phyloP scores from a whole-genome alignment of 1,140 invertebrate genomes.

The Drosophila melanica region DNA sequence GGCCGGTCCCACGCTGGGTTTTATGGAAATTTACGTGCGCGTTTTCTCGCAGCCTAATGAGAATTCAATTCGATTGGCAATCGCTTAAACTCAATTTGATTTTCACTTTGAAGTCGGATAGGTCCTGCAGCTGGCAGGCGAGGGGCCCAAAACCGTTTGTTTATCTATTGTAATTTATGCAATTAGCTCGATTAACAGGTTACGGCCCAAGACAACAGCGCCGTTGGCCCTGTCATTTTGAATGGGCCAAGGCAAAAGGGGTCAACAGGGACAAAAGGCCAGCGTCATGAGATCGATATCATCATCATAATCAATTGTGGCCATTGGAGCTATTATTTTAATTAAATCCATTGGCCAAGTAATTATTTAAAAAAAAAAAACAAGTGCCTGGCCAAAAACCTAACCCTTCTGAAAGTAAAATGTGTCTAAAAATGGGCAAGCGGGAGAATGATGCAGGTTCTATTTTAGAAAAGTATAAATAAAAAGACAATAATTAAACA shows the following conservation, averaged over 20 bases:
- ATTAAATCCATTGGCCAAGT: conserved; percentile 52
- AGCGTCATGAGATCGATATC: conserved; percentile 57
- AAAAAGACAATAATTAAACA: too few species aligned
- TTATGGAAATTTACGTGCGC: conserved; percentile 63
- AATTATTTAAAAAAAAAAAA: conserved; percentile 28
- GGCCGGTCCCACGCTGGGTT: conserved; percentile 2
- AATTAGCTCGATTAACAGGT: conserved; percentile 79
- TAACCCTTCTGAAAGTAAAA: neutral
- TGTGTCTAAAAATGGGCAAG: neutral
- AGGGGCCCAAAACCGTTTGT: neutral
- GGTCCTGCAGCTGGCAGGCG: conserved; percentile 54
- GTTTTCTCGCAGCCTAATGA: conserved; percentile 58
- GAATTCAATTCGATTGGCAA: conserved; percentile 75
- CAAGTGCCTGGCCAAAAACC: conserved; percentile 1
- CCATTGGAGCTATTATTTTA: conserved; percentile 57
- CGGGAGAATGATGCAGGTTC: too few species aligned
- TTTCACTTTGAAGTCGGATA: conserved; percentile 67
- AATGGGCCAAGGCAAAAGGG: conserved; percentile 17
- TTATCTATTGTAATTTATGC: conserved; percentile 76
- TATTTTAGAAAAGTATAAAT: too few species aligned
- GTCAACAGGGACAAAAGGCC: neutral
- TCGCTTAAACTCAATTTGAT: conserved; percentile 70
- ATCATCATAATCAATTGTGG: conserved; percentile 59
- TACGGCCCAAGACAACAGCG: conserved; percentile 31
- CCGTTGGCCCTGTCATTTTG: conserved; percentile 51